Conservation (phyloP, 2,888 invertebrate species). For the Stegana nigrithorax region DNA sequence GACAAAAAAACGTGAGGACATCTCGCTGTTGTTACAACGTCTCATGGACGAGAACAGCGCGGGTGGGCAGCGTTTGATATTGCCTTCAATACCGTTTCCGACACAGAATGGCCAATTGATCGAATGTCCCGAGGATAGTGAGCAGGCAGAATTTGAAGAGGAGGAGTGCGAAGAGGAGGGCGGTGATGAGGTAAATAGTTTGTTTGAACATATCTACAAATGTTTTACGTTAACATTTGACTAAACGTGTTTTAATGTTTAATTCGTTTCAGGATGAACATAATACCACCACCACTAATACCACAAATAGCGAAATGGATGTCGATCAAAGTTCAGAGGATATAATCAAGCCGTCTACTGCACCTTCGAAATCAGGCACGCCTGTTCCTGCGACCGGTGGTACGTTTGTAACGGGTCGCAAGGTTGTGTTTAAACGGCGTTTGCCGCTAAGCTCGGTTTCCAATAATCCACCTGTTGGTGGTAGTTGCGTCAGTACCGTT, state of each 20-base stretch:
- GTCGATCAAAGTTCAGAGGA: constrained; percentile 52
- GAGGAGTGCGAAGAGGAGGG: constrained; percentile 71
- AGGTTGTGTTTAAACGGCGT: constrained; percentile 63
- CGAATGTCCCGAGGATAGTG: constrained; percentile 72
- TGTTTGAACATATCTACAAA: background rate
- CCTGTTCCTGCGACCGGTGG: constrained; percentile 31
- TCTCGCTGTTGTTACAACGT: constrained; percentile 80
- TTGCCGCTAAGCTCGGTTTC: constrained; percentile 43
- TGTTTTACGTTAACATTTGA: background rate
- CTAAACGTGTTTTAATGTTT: background rate
- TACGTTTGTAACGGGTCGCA: constrained; percentile 48
- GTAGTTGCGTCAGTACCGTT: constrained; percentile 19
- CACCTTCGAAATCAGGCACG: constrained; percentile 28
- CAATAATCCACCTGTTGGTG: constrained; percentile 20
- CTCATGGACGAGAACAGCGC: constrained; percentile 79
- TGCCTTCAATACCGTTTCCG: constrained; percentile 82
- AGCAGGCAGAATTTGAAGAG: constrained; percentile 70
- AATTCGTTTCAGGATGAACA: constrained; percentile 49
- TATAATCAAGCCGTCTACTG: constrained; percentile 26
- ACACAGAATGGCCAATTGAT: constrained; percentile 80
- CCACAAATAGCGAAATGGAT: constrained; percentile 53
- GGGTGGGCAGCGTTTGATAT: constrained; percentile 70
- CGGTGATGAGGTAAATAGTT: constrained; percentile 53
- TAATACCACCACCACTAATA: constrained; percentile 36
- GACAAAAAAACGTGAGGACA: constrained; percentile 86